Percentiles rank a stretch among this genome's conserved stretches.
Conservation (phyloP, 2,797 vertebrate genomes). For the Buceros bicornis region DNA sequence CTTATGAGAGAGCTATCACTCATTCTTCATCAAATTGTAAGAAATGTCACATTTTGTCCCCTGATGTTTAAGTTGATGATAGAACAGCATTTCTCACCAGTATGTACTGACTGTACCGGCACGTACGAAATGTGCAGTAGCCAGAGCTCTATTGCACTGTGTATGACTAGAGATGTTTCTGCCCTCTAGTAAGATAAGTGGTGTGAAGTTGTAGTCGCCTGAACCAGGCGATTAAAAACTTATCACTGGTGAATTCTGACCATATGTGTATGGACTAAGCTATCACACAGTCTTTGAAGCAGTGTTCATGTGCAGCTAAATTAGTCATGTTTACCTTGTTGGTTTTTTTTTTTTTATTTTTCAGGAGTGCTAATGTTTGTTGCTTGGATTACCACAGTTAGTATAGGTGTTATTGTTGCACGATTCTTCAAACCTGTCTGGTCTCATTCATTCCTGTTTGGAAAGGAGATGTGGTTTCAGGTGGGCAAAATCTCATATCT, state of each 20-base stretch:
- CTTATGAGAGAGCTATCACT: not conserved
- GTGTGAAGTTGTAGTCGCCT: not conserved
- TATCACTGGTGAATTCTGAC: not conserved
- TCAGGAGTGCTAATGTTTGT: slow-evolving; percentile 87
- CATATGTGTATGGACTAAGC: fast-evolving
- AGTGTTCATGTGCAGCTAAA: not conserved
- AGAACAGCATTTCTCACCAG: not conserved
- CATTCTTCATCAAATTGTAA: not conserved
- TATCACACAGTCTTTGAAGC: not conserved
- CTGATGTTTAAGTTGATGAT: not conserved
- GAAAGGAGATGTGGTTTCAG: slow-evolving; percentile 90
- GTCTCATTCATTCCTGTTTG: slow-evolving; percentile 80
- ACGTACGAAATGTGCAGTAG: not conserved
- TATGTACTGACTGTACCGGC: not conserved
- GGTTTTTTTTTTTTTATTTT: not conserved
- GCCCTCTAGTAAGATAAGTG: not conserved
- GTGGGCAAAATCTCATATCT: slow-evolving; percentile 59
- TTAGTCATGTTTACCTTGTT: not conserved
- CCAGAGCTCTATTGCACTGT: not conserved
- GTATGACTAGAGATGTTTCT: not conserved
- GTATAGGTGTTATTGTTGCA: slow-evolving; percentile 85
- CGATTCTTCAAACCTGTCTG: slow-evolving; percentile 88
- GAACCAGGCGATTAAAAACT: not conserved
- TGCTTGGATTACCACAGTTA: slow-evolving; percentile 87
- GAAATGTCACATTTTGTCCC: not conserved